Percentiles rank a stretch among this genome's conserved stretches.
Evolutionary conservation across 2,888 invertebrate species (phyloP).

Genomic region (Noctua comes): DNA sequence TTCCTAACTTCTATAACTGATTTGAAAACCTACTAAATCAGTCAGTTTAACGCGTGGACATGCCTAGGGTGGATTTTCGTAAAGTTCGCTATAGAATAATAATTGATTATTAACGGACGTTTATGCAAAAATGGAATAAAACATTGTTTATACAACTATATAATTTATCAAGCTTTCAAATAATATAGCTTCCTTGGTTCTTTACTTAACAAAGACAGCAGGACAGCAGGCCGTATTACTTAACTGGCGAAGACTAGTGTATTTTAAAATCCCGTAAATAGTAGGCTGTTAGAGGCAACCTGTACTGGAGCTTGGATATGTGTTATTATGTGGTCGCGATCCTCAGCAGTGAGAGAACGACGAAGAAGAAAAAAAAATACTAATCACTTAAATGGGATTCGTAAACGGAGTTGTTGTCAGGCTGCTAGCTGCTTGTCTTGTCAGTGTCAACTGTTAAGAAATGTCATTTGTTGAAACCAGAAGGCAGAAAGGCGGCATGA

Average conservation of each 20-base stretch:
- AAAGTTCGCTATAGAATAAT: background rate
- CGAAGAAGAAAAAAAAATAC: background rate
- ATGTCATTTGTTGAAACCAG: conserved; percentile 17
- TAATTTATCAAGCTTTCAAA: background rate
- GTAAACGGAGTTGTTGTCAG: conserved; percentile 18
- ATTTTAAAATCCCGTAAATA: background rate
- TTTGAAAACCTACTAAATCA: background rate
- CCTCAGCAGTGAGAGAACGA: background rate
- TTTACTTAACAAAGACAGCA: no score
- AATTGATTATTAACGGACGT: background rate
- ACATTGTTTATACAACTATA: background rate
- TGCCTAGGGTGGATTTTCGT: background rate
- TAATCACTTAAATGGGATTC: background rate
- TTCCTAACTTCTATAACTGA: accelerated
- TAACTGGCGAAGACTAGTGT: background rate
- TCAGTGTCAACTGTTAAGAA: conserved; percentile 24
- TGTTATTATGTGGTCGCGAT: background rate
- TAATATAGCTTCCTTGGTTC: accelerated
- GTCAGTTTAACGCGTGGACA: background rate
- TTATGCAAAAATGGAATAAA: background rate
- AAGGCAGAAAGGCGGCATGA: conserved; percentile 51
- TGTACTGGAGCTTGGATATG: background rate
- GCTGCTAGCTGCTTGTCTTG: conserved; percentile 6
- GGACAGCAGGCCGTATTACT: no score
- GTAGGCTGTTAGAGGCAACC: background rate